These are phyloP conservation scores for Nycticorax nycticorax DNA, from an alignment of 2,113 vertebrate species.

Conservation along the genomic window DNA sequence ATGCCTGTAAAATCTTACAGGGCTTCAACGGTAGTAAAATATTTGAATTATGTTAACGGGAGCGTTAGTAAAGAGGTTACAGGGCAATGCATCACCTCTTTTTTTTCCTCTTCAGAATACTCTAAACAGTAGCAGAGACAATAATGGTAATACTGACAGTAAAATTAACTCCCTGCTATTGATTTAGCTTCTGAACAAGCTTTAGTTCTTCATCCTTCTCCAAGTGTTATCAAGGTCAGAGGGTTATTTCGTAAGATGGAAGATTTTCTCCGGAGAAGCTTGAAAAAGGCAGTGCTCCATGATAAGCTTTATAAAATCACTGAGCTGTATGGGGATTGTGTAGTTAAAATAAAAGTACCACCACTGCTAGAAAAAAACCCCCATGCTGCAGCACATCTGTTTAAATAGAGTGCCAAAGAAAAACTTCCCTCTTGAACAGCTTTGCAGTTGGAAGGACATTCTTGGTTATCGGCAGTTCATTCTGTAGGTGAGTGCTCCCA, in stretches of 20 bases:
- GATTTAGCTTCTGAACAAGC: not conserved
- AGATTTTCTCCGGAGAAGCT: not conserved
- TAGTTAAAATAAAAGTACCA: not conserved
- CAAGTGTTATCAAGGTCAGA: rapidly evolving
- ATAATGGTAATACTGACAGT: not conserved
- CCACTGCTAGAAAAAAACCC: not conserved
- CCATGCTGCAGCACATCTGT: not conserved
- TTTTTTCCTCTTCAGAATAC: not conserved
- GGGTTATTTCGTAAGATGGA: not conserved
- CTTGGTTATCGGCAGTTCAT: rapidly evolving
- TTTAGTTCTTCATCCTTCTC: not conserved
- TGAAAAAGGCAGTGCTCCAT: not conserved
- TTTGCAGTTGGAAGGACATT: not conserved
- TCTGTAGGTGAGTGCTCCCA: not conserved
- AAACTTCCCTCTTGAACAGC: not conserved
- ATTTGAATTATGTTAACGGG: not conserved
- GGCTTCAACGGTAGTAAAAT: not conserved
- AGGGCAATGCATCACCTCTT: not conserved
- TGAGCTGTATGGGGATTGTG: not conserved
- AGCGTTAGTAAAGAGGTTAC: not conserved
- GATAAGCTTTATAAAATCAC: not conserved
- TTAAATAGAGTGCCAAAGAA: not conserved
- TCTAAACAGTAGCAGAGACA: not conserved
- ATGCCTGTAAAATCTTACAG: not conserved
- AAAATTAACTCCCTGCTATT: not conserved